A percentile compares a stretch with the other conserved stretches of the same genome.
Evolutionary conservation across 1,140 invertebrate species (phyloP).

Genomic region (Holcopasites calliopsidis): DNA sequence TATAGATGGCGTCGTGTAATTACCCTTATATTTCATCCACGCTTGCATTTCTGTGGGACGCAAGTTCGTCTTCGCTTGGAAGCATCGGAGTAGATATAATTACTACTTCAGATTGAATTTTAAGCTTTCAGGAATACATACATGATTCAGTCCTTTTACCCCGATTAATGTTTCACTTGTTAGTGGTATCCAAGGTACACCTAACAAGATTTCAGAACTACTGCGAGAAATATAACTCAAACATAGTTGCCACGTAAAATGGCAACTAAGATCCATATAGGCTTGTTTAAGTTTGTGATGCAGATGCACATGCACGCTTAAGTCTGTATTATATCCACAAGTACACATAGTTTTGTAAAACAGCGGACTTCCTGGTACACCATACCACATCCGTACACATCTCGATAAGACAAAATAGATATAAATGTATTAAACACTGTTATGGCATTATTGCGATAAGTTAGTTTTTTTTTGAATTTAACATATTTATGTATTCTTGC

Average conservation of each 20-base stretch:
- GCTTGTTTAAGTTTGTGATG: too few relatives aligned
- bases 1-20: too few relatives aligned
- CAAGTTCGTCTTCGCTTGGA: too few relatives aligned
- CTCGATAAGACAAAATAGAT: conserved; percentile 10
- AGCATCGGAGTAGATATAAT: background rate
- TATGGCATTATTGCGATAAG: background rate
- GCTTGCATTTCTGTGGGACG: background rate
- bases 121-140: too few relatives aligned
- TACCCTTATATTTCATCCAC: too few relatives aligned
- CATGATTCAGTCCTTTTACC: background rate
- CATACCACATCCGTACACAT: conserved; percentile 29
- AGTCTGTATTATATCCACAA: too few relatives aligned
- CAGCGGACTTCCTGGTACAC: too few relatives aligned
- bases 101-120: too few relatives aligned
- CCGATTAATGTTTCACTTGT: background rate
- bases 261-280: too few relatives aligned
- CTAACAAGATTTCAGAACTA: background rate
- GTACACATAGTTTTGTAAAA: too few relatives aligned
- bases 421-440: background rate
- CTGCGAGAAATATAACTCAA: background rate
- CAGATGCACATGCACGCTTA: background rate
- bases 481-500: background rate
- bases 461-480: background rate
- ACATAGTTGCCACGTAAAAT: background rate
- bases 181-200: background rate